These are phyloP conservation scores for Tubiluchus corallicola DNA, from an alignment of 2,888 invertebrate genomes.

Conservation along the genomic window DNA sequence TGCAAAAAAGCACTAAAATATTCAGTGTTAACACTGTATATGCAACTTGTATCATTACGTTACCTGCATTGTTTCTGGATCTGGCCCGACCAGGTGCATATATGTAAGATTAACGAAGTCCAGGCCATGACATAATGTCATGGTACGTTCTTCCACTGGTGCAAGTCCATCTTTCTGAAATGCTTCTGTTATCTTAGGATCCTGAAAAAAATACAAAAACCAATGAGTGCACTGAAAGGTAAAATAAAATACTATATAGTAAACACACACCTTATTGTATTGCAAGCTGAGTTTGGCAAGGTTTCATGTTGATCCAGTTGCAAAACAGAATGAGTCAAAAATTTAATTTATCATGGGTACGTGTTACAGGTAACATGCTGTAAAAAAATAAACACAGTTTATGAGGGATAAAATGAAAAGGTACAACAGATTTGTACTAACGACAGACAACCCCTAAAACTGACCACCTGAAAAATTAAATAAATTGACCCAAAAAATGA, in stretches of 20 bases:
- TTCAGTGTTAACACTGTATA: not conserved
- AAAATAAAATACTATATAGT: not conserved
- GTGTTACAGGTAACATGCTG: no score
- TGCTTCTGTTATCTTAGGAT: conserved; percentile 55
- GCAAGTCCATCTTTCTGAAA: conserved; percentile 43
- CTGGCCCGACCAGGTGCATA: conserved; percentile 86
- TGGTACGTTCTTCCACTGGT: conserved; percentile 65
- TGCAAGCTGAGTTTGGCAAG: conserved; percentile 8
- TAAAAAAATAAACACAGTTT: no score
- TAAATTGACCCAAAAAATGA: no score
- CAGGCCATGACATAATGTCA: conserved; percentile 92
- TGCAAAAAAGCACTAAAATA: no score
- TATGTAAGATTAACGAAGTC: conserved; percentile 98
- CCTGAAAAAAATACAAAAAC: conserved; percentile 35
- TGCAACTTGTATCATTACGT: no score
- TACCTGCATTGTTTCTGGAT: conserved; percentile 83
- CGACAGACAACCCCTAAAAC: no score
- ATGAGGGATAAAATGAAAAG: no score
- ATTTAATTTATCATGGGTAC: no score
- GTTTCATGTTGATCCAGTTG: no score
- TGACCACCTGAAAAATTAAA: no score
- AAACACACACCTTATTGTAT: not conserved
- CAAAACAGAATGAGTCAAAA: no score
- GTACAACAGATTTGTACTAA: no score
- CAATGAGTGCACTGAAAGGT: conserved; percentile 1